phyloP scores from a whole-genome alignment of 1,140 invertebrate species.

The Drosophila kohkoa region DNA sequence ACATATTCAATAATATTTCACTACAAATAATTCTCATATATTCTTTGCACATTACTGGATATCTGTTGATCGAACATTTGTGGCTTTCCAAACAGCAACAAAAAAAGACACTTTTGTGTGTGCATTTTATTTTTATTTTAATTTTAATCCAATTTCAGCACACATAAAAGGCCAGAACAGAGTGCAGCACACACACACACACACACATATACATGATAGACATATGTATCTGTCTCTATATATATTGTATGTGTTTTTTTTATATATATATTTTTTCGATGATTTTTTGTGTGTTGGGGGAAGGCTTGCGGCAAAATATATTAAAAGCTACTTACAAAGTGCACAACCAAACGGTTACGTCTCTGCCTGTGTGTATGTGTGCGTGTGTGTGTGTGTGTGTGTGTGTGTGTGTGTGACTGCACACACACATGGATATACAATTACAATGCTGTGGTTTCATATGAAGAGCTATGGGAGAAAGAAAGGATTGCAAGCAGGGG shows the following conservation, averaged over 20 bases:
- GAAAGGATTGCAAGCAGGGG: slow-evolving; percentile 32
- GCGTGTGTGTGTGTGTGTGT: slow-evolving; percentile 28
- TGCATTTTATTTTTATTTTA: slow-evolving; percentile 62
- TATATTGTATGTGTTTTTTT: background rate
- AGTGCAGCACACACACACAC: slow-evolving; percentile 11
- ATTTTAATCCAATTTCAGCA: slow-evolving; percentile 75
- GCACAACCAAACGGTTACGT: slow-evolving; percentile 67
- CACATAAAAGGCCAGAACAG: slow-evolving; percentile 31
- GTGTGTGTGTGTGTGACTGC: too few relatives aligned
- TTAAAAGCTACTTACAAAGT: slow-evolving; percentile 83
- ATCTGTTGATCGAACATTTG: background rate
- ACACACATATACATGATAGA: background rate
- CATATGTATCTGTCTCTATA: background rate
- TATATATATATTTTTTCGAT: slow-evolving; percentile 26
- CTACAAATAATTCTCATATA: background rate
- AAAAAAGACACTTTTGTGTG: background rate
- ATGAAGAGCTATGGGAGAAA: slow-evolving; percentile 26
- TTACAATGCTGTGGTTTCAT: slow-evolving; percentile 70
- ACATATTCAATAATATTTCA: too few relatives aligned
- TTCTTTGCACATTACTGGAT: background rate
- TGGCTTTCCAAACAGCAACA: too few relatives aligned
- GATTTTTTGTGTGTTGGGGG: slow-evolving; percentile 27
- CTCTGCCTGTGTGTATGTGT: slow-evolving; percentile 25
- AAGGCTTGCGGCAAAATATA: slow-evolving; percentile 77
- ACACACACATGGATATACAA: slow-evolving; percentile 50